Conservation (phyloP, 1,140 invertebrate genomes). For the Papilio aristodemus region DNA sequence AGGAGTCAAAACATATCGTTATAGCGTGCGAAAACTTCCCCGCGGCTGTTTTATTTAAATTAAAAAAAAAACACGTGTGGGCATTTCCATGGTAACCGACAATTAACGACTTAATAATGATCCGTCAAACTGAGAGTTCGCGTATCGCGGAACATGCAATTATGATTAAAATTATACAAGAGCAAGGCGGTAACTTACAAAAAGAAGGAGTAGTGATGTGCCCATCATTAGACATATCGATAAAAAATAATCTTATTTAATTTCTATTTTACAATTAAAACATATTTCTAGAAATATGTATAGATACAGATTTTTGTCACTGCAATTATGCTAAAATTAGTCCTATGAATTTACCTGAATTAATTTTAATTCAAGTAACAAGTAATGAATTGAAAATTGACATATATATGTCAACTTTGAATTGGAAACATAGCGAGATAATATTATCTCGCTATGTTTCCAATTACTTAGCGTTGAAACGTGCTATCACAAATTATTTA, state of each 20-base stretch:
- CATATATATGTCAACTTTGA: no score
- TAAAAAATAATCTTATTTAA: background rate
- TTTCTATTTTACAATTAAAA: no score
- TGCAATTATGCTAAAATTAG: background rate
- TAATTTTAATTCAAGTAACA: background rate
- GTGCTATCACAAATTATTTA: background rate
- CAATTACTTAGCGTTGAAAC: constrained; percentile 13
- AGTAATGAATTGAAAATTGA: constrained; percentile 10
- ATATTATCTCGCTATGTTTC: constrained; percentile 9
- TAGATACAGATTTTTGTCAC: background rate
- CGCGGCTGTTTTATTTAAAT: constrained; percentile 16
- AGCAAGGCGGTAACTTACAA: constrained; percentile 38
- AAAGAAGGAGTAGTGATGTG: constrained; percentile 40
- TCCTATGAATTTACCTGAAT: no score
- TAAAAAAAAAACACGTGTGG: constrained; percentile 49
- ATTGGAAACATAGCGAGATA: constrained; percentile 12
- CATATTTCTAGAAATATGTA: no score
- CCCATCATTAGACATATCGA: background rate
- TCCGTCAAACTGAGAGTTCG: constrained; percentile 61
- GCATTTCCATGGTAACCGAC: constrained; percentile 65
- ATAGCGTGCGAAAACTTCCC: constrained; percentile 54
- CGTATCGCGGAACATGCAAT: constrained; percentile 73
- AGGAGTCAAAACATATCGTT: constrained; percentile 58
- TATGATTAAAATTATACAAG: constrained; percentile 55
- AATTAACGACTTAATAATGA: constrained; percentile 74